Percentiles rank a stretch among this genome's conserved stretches.
Conservation (phyloP, 2,888 invertebrate genomes). For the Merodon equestris region DNA sequence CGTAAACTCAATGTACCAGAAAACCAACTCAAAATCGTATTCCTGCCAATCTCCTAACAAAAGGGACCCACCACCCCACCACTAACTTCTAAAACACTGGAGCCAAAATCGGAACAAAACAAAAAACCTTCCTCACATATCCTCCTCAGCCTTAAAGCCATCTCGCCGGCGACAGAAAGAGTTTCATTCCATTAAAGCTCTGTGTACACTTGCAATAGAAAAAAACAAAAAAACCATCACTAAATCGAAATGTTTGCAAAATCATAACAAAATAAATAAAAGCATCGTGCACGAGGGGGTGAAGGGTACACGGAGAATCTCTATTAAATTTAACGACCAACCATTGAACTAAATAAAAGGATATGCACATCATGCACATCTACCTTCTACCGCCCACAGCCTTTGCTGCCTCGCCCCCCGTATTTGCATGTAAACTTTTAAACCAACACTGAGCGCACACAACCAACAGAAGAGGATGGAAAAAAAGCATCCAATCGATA, state of each 20-base stretch:
- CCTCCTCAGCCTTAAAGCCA: conserved; percentile 21
- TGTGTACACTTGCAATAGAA: conserved; percentile 13
- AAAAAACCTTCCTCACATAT: neutral
- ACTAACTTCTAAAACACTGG: too few relatives aligned
- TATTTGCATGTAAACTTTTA: conserved; percentile 68
- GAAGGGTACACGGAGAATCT: conserved; percentile 15
- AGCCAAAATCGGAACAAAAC: too few relatives aligned
- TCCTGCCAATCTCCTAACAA: too few relatives aligned
- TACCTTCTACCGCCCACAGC: conserved; percentile 35
- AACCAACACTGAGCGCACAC: conserved; percentile 47
- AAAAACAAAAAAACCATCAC: conserved; percentile 1
- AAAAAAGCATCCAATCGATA: conserved; percentile 61
- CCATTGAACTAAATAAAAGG: conserved; percentile 69
- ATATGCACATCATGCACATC: conserved; percentile 67
- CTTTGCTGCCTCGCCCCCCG: conserved; percentile 27
- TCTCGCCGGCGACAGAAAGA: conserved; percentile 4
- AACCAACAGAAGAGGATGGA: conserved; percentile 32
- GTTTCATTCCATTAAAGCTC: conserved; percentile 49
- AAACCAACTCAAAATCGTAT: too few relatives aligned
- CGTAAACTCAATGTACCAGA: too few relatives aligned
- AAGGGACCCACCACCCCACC: too few relatives aligned
- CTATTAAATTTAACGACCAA: conserved; percentile 68
- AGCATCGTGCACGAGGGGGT: conserved; percentile 7
- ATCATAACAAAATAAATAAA: conserved; percentile 60
- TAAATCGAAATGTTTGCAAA: conserved; percentile 34